Evolutionary conservation across 2,113 vertebrate genomes (phyloP).

Genomic region (Hemibagrus wyckioides): DNA sequence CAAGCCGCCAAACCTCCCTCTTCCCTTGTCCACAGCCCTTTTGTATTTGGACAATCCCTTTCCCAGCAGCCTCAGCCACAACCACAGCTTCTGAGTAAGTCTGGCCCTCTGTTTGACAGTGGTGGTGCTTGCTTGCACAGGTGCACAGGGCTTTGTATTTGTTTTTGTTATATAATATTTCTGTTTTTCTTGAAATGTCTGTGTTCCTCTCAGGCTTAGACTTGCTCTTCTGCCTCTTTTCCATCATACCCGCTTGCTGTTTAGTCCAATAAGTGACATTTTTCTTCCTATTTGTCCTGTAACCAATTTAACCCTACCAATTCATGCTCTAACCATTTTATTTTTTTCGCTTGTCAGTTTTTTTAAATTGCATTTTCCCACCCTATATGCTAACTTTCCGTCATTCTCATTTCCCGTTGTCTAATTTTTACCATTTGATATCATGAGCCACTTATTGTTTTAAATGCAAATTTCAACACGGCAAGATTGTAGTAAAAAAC

Average conservation of each 20-base stretch:
- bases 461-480: not conserved
- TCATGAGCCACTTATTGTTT: not conserved
- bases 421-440: not conserved
- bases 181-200: constrained; percentile 14
- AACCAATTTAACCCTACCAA: constrained; percentile 3
- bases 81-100: constrained; percentile 99
- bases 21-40: constrained; percentile 99
- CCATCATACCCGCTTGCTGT: constrained; percentile 37
- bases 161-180: constrained; percentile 30
- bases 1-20: constrained; percentile 97
- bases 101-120: constrained; percentile 86
- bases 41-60: constrained; percentile 99
- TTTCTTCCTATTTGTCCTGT: constrained; percentile 18
- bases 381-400: not conserved
- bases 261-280: constrained; percentile 13
- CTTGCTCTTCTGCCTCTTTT: constrained; percentile 38
- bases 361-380: not conserved
- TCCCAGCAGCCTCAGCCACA: constrained; percentile 97
- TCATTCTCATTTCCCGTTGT: not conserved
- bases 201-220: constrained; percentile 26
- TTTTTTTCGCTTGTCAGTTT: constrained; percentile 10
- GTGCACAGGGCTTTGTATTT: constrained; percentile 54
- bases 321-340: not conserved
- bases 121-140: constrained; percentile 69
- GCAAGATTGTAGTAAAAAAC: not conserved